Evolutionary conservation across 1,140 invertebrate species (phyloP).

Genomic region (Epicauta chinensis): DNA sequence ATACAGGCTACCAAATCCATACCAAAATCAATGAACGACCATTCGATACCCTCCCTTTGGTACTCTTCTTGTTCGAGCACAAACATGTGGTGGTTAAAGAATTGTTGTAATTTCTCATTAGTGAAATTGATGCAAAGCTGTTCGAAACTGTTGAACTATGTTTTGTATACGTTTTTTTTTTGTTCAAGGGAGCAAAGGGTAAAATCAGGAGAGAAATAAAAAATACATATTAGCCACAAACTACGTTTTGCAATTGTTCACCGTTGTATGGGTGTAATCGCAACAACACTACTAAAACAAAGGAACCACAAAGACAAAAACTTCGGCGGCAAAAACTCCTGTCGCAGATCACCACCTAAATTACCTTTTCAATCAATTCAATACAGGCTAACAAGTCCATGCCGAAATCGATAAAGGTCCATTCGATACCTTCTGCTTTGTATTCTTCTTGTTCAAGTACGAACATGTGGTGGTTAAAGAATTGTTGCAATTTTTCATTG

Average conservation of each 20-base stretch:
- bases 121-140: slow-evolving; percentile 99
- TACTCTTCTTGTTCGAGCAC: slow-evolving; percentile 97
- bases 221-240: not conserved
- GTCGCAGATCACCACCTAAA: slow-evolving; percentile 4
- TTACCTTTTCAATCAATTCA: slow-evolving; percentile 94
- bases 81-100: slow-evolving; percentile 99
- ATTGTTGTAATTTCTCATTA: slow-evolving; percentile 95
- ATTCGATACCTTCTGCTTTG: slow-evolving; percentile 87
- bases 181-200: slow-evolving; percentile 25
- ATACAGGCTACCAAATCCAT: slow-evolving; percentile 96
- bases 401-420: slow-evolving; percentile 95
- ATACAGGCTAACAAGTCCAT: slow-evolving; percentile 95
- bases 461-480: slow-evolving; percentile 98
- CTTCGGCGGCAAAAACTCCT: slow-evolving; percentile 1
- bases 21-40: slow-evolving; percentile 96
- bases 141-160: slow-evolving; percentile 95
- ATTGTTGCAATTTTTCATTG: slow-evolving; percentile 94
- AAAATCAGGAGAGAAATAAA: not conserved
- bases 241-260: not conserved
- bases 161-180: no score
- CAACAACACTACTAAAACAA: slow-evolving; percentile 15
- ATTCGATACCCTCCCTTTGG: slow-evolving; percentile 90
- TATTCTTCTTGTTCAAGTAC: slow-evolving; percentile 96
- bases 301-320: slow-evolving; percentile 3
- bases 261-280: slow-evolving; percentile 17